phyloP scores from a whole-genome alignment of 2,113 vertebrate genomes.

The Tetrax tetrax region DNA sequence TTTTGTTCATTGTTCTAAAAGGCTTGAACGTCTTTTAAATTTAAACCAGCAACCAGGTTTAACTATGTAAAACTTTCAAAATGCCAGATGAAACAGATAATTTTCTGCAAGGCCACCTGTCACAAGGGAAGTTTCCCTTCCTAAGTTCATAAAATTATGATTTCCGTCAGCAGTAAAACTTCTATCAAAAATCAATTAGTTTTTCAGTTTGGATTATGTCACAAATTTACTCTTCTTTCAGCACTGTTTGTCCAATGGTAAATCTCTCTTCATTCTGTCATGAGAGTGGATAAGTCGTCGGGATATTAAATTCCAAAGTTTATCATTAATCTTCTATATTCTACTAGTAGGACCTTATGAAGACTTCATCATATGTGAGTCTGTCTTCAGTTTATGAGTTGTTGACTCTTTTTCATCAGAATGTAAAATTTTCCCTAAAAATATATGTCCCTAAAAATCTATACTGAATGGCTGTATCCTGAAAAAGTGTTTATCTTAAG shows the following conservation, averaged over 20 bases:
- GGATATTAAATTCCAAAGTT: slow-evolving; percentile 15
- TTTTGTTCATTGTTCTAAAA: neutral
- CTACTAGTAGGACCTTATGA: neutral
- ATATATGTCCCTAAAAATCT: neutral
- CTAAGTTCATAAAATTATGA: neutral
- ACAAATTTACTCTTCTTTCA: neutral
- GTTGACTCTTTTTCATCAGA: neutral
- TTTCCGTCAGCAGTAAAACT: neutral
- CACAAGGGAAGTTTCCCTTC: neutral
- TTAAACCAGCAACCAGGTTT: slow-evolving; percentile 6
- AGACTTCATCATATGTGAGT: neutral
- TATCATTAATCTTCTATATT: neutral
- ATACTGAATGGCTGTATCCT: neutral
- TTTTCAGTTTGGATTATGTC: neutral
- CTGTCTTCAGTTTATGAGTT: neutral
- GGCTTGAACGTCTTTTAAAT: neutral
- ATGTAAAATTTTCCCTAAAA: neutral
- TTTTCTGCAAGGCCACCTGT: neutral
- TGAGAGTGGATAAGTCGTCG: neutral
- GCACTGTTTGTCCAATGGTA: neutral
- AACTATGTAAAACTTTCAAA: neutral
- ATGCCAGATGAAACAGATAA: neutral
- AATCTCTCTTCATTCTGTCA: neutral
- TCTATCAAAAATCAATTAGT: neutral
- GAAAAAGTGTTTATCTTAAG: neutral